Evolutionary conservation across 2,888 invertebrate species (phyloP).

Genomic region (Macrosoma leucophasiata): DNA sequence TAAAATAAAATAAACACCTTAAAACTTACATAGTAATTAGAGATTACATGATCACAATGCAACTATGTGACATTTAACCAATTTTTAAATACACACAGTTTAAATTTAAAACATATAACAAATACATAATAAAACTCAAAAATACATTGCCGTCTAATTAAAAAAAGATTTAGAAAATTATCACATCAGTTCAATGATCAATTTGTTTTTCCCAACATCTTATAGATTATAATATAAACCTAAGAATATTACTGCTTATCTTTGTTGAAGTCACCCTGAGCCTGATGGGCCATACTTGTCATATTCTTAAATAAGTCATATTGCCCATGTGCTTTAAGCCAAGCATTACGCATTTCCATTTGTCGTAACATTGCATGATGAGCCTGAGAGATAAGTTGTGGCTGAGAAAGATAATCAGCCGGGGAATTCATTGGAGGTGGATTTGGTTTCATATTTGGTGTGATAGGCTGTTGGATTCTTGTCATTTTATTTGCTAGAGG

Average conservation of each 20-base stretch:
- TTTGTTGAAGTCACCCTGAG: conserved; percentile 58
- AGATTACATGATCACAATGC: too few species aligned
- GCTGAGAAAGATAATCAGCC: conserved; percentile 45
- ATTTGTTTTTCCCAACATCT: too few species aligned
- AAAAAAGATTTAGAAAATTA: too few species aligned
- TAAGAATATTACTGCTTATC: conserved; percentile 43
- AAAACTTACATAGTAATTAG: too few species aligned
- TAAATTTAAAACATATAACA: too few species aligned
- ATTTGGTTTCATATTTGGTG: conserved; percentile 42
- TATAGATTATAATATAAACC: too few species aligned
- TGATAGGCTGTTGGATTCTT: conserved; percentile 49
- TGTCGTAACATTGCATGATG: conserved; percentile 48
- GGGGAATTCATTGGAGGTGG: conserved; percentile 41
- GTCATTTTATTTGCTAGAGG: conserved; percentile 44
- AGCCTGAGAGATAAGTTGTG: conserved; percentile 43
- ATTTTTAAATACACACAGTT: too few species aligned
- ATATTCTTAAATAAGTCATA: conserved; percentile 61
- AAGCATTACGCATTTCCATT: conserved; percentile 58
- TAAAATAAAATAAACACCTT: too few species aligned
- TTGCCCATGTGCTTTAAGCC: conserved; percentile 59
- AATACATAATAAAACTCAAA: too few species aligned
- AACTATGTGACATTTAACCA: too few species aligned
- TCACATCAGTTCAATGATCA: too few species aligned
- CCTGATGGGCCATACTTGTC: conserved; percentile 54
- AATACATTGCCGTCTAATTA: too few species aligned